Base-by-base conservation (phyloP, 2,113 vertebrate genomes). In the Uropsilus gracilis region DNA sequence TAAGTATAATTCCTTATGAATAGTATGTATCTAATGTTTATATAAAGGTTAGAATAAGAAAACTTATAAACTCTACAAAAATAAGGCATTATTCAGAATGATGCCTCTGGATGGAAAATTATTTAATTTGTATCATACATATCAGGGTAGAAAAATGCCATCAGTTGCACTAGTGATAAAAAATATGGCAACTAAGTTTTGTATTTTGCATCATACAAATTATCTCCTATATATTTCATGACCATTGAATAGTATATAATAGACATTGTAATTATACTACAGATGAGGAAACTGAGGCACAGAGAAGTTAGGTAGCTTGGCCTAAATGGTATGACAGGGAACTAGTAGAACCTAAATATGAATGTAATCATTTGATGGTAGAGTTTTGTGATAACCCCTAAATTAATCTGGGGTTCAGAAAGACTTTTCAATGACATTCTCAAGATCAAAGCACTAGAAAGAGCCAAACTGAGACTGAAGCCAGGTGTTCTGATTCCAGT, bases 1-100 rank as follows among this genome's bases (percentile, higher is more conserved):
- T 81, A 89, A 75, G 59, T 72, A 82, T 50, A 92, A 90, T 72
- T 9, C 24, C 71, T 32, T n/a, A 55, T 90, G 76, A 48, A 93
- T 77, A 73, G 88, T 37, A 68, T 3, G 55, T 44, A 83, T 37
- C 64, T 22, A 53, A 66, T 13, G 34, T 48, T 82, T 44, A 73
- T 55, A 5, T 61, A 75, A 81, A 76, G 68, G 24, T 82, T 17
- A 85, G 4, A 59, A 57, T 50, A 81, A 32, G 34, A 77, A 59
- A 82, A 82, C 34, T 48, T 61, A 5, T 68, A n/a, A 66, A 63
- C 32, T 72, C 73, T 46, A 44, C 7, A 46, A 92, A 77, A 30
- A 53, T 64, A 59, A 66, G 30, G 18, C 9, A 39, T 73, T 63
- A 75, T n/a, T 68, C 16, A 87, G 64, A 37, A 71, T 94, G 93